phyloP scores from a whole-genome alignment of 2,888 invertebrate genomes.

The Cybosia mesomella region DNA sequence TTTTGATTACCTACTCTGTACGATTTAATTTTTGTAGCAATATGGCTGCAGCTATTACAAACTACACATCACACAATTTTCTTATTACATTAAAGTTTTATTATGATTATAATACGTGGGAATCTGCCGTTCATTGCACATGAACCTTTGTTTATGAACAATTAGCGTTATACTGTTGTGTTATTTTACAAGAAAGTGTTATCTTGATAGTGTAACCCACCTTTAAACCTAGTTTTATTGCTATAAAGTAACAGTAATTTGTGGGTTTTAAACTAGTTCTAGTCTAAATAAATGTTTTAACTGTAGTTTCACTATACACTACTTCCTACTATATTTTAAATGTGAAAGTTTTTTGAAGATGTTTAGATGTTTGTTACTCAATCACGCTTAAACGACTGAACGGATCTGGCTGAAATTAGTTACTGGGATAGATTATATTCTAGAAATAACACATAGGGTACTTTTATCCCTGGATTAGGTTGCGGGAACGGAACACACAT shows the following conservation, averaged over 20 bases:
- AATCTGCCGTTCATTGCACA: constrained; percentile 51
- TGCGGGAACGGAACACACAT: too few relatives aligned
- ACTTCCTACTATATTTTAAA: too few relatives aligned
- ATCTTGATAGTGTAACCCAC: constrained; percentile 8
- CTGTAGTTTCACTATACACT: too few relatives aligned
- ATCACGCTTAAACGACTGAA: too few relatives aligned
- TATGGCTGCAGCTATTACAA: constrained; percentile 12
- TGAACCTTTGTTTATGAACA: constrained; percentile 41
- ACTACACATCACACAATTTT: constrained; percentile 20
- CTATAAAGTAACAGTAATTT: neutral
- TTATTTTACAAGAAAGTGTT: constrained; percentile 10
- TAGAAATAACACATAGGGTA: too few relatives aligned
- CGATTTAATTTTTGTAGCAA: constrained; percentile 28
- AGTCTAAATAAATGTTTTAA: too few relatives aligned
- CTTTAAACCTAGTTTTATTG: neutral
- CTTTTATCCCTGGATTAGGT: too few relatives aligned
- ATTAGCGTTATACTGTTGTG: constrained; percentile 29
- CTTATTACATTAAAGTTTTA: constrained; percentile 29
- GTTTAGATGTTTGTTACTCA: too few relatives aligned
- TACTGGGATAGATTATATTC: too few relatives aligned
- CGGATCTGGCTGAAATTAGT: too few relatives aligned
- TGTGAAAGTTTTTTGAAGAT: too few relatives aligned
- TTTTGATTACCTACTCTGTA: constrained; percentile 15
- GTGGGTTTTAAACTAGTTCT: neutral
- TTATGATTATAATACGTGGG: constrained; percentile 46